Base-by-base conservation (phyloP, 2,113 vertebrate species). In the Muntiacus muntjak region DNA sequence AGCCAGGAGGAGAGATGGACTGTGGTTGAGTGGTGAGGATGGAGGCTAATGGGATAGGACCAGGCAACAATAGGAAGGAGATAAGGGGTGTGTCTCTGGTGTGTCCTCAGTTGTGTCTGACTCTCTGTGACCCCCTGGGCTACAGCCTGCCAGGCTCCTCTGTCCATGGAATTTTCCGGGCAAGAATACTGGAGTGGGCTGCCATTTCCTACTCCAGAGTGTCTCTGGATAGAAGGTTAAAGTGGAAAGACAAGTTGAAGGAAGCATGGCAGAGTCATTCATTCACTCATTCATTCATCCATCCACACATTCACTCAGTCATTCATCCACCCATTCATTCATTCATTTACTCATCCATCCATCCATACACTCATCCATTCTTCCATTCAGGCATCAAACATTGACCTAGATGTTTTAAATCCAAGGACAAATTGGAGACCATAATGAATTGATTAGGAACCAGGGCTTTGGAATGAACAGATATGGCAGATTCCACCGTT, bases 371-470 rank as follows among this genome's bases (percentile, higher is more conserved):
- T 13, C 26, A 19, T 79, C 45, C 78, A 78, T 11, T 21, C 47
- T 28, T 23, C 57, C 28, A 21, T 58, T 40, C 21, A 0, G 15
- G 6, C 4, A 30, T 16, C 15, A 21, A 23, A 23, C 30, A 25
- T 5, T 5, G 21, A 47, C 57, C 47, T 55, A 19, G 40, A 33
- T 3, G 47, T 57, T 50, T 79, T 47, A 54, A 19, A 89, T 54
- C 57, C 30, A 1, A 81, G 62, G 33, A 40, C 36, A 50, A 19
- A 43, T 4, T 15, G 4, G 23, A 94, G 85, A 30, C 21, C 6
- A 0, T 1, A 1, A 5, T 2, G 26, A 9, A 14, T 0, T 1
- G 2, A 11, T 6, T 2, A 14, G 33, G 33, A 76, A 4, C 62
- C 40, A 9, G 64, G 74, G 10, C 21, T 84, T 30, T 13, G 26